These are phyloP conservation scores for Leptodactylus fallax DNA, from an alignment of 2,797 vertebrate genomes.

Conservation along the genomic window DNA sequence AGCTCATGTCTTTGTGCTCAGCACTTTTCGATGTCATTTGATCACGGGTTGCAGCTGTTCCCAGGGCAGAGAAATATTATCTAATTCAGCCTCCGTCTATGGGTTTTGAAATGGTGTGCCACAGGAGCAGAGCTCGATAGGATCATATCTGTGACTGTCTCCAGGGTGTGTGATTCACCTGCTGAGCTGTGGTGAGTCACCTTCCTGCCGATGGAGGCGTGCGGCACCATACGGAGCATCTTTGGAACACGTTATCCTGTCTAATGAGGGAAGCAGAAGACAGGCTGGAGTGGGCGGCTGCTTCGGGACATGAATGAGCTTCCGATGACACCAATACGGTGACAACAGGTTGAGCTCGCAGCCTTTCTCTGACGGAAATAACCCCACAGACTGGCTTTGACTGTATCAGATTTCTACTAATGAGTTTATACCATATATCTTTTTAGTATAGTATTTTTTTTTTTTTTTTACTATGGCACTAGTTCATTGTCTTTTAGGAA, in stretches of 20 bases:
- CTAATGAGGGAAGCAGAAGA: slow-evolving; percentile 55
- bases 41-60: slow-evolving; percentile 15
- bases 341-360: slow-evolving; percentile 51
- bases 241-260: slow-evolving; percentile 55
- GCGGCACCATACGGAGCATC: slow-evolving; percentile 52
- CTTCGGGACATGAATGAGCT: slow-evolving; percentile 62
- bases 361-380: slow-evolving; percentile 50
- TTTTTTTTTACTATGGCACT: not conserved
- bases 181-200: slow-evolving; percentile 55
- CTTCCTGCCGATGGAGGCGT: slow-evolving; percentile 52
- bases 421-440: not conserved
- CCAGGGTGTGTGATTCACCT: slow-evolving; percentile 56
- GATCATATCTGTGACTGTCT: not conserved
- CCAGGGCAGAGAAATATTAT: slow-evolving; percentile 1
- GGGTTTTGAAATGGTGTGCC: not conserved
- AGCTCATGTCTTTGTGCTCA: not conserved
- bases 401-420: slow-evolving; percentile 9
- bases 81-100: not conserved
- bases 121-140: not conserved
- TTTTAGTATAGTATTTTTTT: slow-evolving; percentile 21
- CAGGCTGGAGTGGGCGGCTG: slow-evolving; percentile 62
- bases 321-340: slow-evolving; percentile 58
- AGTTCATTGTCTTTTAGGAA: not conserved
- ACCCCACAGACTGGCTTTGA: slow-evolving; percentile 25
- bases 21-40: not conserved